Conservation (phyloP, 1,140 invertebrate genomes). For the Radopholus similis region DNA sequence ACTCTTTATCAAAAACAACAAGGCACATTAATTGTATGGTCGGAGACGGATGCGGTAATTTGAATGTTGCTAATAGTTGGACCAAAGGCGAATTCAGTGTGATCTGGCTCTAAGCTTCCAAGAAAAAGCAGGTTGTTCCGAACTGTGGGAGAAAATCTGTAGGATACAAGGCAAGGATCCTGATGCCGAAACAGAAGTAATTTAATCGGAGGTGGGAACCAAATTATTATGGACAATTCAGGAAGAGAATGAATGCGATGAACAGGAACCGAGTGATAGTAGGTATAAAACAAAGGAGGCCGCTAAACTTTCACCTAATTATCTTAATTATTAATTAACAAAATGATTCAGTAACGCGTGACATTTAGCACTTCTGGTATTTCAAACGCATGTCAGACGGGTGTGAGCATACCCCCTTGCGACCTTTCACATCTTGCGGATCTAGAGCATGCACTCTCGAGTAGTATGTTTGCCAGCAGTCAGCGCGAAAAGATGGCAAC, state of each 20-base stretch:
- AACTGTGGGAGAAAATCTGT: slow-evolving; percentile 99
- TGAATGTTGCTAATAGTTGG: too few relatives aligned
- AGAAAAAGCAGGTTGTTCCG: slow-evolving; percentile 98
- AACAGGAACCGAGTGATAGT: slow-evolving; percentile 65
- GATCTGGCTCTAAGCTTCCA: slow-evolving; percentile 98
- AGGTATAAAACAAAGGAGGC: too few relatives aligned
- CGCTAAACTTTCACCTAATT: too few relatives aligned
- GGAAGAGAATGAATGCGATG: slow-evolving; percentile 79
- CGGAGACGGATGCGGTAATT: slow-evolving; percentile 98
- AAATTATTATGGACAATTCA: slow-evolving; percentile 10
- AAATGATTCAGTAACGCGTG: too few relatives aligned
- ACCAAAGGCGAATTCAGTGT: too few relatives aligned
- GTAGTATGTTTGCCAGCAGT: slow-evolving; percentile 68
- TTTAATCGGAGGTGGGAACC: too few relatives aligned
- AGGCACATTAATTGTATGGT: slow-evolving; percentile 99
- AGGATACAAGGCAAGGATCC: slow-evolving; percentile 68
- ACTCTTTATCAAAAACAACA: slow-evolving; percentile 59
- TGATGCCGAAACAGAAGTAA: slow-evolving; percentile 20
- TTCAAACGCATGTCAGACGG: slow-evolving; percentile 2
- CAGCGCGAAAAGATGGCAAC: slow-evolving; percentile 88
- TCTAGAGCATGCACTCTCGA: slow-evolving; percentile 69
- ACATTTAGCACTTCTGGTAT: slow-evolving; percentile 68
- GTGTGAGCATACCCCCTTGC: slow-evolving; percentile 74
- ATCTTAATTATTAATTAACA: too few relatives aligned
- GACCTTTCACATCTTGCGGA: slow-evolving; percentile 86